These are phyloP conservation scores for Cosmorhoe ocellata DNA, from an alignment of 2,888 invertebrate species.

Conservation along the genomic window DNA sequence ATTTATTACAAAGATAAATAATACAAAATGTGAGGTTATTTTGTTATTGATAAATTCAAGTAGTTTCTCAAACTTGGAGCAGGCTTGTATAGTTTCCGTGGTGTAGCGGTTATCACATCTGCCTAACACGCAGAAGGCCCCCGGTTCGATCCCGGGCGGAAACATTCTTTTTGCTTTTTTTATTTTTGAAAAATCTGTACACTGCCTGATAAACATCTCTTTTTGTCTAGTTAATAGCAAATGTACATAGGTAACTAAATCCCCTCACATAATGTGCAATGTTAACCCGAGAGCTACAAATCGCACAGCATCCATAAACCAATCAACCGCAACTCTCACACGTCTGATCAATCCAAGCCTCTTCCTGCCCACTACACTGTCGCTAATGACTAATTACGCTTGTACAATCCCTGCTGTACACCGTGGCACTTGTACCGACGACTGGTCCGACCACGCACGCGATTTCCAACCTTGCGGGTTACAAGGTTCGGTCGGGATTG, in stretches of 20 bases:
- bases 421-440: constrained; percentile 54
- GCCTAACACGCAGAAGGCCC: constrained; percentile 96
- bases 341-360: constrained; percentile 68
- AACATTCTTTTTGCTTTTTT: constrained; percentile 63
- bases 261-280: constrained; percentile 4
- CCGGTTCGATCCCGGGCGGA: constrained; percentile 95
- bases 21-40: too few species aligned
- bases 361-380: constrained; percentile 70
- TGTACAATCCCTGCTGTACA: constrained; percentile 65
- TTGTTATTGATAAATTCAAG: too few species aligned
- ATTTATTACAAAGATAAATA: too few species aligned
- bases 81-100: constrained; percentile 84
- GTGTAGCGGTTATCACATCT: constrained; percentile 96
- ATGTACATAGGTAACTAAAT: too few species aligned
- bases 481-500: constrained; percentile 7
- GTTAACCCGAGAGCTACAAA: constrained; percentile 27
- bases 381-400: constrained; percentile 79
- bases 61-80: constrained; percentile 1
- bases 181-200: too few species aligned
- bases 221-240: too few species aligned
- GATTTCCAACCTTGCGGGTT: constrained; percentile 43
- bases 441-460: constrained; percentile 28
- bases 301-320: constrained; percentile 44
- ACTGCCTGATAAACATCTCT: too few species aligned
- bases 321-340: constrained; percentile 52